Evolutionary conservation across 2,797 vertebrate species (phyloP).

Genomic region (Aeoliscus strigatus): DNA sequence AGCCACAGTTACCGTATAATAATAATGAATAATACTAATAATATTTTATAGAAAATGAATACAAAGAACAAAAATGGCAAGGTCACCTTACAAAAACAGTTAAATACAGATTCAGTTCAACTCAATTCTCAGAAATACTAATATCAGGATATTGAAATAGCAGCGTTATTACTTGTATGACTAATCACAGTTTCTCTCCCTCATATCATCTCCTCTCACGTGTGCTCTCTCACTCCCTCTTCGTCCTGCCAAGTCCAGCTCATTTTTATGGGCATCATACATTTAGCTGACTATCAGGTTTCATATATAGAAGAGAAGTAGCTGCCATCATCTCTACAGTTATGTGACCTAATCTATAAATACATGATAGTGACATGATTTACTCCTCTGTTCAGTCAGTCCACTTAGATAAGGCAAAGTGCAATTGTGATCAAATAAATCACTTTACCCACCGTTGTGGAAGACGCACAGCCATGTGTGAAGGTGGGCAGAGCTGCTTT

Average conservation of each 20-base stretch:
- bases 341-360: slow-evolving; percentile 52
- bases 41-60: too few species aligned
- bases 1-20: slow-evolving; percentile 7
- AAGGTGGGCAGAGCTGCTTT: slow-evolving; percentile 35
- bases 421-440: slow-evolving; percentile 34
- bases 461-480: slow-evolving; percentile 41
- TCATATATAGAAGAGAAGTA: slow-evolving; percentile 42
- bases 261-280: slow-evolving; percentile 9
- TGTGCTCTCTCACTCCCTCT: not conserved
- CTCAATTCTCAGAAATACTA: too few species aligned
- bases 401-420: slow-evolving; percentile 50
- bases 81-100: too few species aligned
- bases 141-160: too few species aligned
- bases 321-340: slow-evolving; percentile 34
- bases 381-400: slow-evolving; percentile 21
- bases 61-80: too few species aligned
- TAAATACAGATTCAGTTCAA: too few species aligned
- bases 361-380: slow-evolving; percentile 49
- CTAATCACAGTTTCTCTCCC: not conserved
- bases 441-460: slow-evolving; percentile 25
- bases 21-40: too few species aligned
- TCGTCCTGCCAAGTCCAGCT: not conserved
- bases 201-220: slow-evolving; percentile 10
- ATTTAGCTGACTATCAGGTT: slow-evolving; percentile 38
- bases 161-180: not conserved